These are phyloP conservation scores for Serinus canaria DNA, from an alignment of 2,113 vertebrate species.

Conservation along the genomic window DNA sequence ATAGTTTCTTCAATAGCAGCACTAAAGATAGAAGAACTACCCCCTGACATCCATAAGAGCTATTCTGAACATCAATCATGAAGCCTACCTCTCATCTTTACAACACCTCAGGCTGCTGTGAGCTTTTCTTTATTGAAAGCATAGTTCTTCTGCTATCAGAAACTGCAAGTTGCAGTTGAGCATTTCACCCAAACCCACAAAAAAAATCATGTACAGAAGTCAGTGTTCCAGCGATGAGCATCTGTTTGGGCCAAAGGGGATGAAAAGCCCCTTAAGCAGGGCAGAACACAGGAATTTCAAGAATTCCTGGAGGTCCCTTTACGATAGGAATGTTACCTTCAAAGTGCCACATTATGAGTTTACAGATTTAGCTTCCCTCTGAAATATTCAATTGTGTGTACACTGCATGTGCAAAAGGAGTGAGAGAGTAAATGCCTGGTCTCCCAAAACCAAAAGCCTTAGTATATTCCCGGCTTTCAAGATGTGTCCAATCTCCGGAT, in stretches of 20 bases:
- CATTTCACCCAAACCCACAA: neutral
- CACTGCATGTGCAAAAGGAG: neutral
- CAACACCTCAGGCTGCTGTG: neutral
- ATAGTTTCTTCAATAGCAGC: neutral
- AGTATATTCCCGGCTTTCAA: neutral
- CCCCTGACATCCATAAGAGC: neutral
- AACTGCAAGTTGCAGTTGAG: neutral
- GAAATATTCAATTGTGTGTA: neutral
- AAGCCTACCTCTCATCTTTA: conserved; percentile 14
- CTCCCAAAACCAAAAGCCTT: neutral
- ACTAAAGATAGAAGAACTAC: neutral
- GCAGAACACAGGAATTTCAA: neutral
- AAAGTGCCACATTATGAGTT: neutral
- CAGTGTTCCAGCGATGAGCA: neutral
- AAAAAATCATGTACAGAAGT: neutral
- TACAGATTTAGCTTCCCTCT: neutral
- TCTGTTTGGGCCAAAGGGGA: neutral
- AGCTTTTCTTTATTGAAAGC: conserved; percentile 3
- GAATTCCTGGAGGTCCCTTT: neutral
- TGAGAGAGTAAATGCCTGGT: neutral
- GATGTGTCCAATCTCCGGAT: neutral
- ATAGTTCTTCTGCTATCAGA: neutral
- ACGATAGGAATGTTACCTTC: neutral
- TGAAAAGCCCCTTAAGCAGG: neutral
- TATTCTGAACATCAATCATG: neutral